Conservation (phyloP, 1,140 invertebrate species). For the Epicauta chinensis region DNA sequence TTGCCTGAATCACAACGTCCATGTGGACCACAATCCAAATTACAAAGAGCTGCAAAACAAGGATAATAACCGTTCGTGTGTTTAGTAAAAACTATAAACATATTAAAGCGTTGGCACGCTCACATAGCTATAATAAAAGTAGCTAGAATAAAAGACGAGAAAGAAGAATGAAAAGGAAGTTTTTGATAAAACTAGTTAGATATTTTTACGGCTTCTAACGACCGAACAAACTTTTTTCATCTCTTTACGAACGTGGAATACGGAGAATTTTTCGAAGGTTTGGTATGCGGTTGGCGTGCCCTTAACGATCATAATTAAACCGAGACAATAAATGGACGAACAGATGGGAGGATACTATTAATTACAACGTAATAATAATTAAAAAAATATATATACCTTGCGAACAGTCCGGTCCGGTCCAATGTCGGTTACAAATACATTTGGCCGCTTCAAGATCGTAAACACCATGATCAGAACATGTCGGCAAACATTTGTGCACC, state of each 20-base stretch:
- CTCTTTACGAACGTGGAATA: background rate
- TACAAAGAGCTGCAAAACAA: constrained; percentile 68
- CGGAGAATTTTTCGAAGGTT: background rate
- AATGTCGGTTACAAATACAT: constrained; percentile 83
- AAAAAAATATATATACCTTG: constrained; percentile 55
- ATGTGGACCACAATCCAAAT: constrained; percentile 83
- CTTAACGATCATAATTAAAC: too few species aligned
- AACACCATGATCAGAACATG: constrained; percentile 83
- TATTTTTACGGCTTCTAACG: constrained; percentile 5
- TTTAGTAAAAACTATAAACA: constrained; percentile 3
- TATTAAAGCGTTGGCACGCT: too few species aligned
- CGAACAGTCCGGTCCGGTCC: constrained; percentile 85
- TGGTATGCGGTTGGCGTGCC: background rate
- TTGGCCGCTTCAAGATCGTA: constrained; percentile 82
- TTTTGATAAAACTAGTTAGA: background rate
- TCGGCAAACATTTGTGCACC: constrained; percentile 81
- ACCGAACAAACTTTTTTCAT: constrained; percentile 8
- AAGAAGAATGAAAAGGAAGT: background rate
- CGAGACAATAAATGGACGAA: too few species aligned
- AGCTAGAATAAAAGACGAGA: too few species aligned
- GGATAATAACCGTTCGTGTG: too few species aligned
- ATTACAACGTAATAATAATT: background rate
- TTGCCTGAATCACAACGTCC: constrained; percentile 84
- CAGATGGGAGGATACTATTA: background rate
- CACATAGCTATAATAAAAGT: too few species aligned